phyloP scores from a whole-genome alignment of 2,113 vertebrate species.

The Oxyura jamaicensis region DNA sequence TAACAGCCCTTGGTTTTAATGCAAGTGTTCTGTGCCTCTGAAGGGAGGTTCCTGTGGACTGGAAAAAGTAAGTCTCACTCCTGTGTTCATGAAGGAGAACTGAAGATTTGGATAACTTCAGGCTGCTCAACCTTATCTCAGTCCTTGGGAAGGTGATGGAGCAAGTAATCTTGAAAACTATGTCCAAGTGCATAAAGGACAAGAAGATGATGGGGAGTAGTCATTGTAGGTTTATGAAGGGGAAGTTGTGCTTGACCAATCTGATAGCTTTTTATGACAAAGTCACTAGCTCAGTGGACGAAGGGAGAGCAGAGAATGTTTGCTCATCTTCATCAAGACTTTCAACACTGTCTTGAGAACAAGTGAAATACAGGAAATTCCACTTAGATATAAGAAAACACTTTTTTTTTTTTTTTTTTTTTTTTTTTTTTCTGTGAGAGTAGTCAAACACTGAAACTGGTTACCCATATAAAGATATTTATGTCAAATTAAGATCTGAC shows the following conservation, averaged over 20 bases:
- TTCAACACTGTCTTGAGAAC: neutral
- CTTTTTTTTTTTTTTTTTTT: neutral
- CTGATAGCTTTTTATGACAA: neutral
- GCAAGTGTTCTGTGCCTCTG: neutral
- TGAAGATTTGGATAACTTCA: neutral
- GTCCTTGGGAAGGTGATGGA: neutral
- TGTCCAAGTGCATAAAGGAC: neutral
- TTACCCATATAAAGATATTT: neutral
- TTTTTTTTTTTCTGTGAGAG: neutral
- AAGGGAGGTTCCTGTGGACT: neutral
- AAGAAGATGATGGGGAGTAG: neutral
- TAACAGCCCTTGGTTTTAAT: neutral
- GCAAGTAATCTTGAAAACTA: neutral
- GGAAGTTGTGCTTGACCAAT: neutral
- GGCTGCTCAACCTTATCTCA: neutral
- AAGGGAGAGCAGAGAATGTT: rapidly evolving
- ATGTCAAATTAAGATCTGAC: neutral
- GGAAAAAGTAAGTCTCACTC: neutral
- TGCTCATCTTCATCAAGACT: neutral
- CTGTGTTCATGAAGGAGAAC: neutral
- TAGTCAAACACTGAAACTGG: neutral
- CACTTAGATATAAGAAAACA: neutral
- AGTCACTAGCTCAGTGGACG: neutral
- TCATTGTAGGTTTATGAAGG: neutral
- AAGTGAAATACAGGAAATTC: neutral